Evolutionary conservation across 2,797 vertebrate species (phyloP), one percentile per base, ranked within the genome.

Genomic region (Agapornis canus): DNA sequence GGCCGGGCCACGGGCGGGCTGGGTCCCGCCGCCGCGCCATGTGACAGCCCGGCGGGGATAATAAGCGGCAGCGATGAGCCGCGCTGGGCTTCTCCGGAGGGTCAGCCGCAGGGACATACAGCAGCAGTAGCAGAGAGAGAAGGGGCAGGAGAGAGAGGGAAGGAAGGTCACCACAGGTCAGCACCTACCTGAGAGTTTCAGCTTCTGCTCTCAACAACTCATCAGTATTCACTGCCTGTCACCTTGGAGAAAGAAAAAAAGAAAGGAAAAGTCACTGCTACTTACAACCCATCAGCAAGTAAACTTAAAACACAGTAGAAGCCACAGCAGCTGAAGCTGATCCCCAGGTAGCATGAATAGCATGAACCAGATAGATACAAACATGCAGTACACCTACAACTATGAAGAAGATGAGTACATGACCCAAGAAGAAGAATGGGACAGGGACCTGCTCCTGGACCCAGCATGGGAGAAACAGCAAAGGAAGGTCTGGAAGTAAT

Each of bases 391-490:
- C 95, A 98, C 98, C 90, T 99, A 99, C 96, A 98, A 98, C 61
- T 98, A 98, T 43, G 98, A 98, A 81, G 98, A 99, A 89, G 98
- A 99, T 2, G 98, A 98, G 76, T 99, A 99, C 97, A 99, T 99
- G 99, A 94, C 98, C 42, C 99, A 99, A 98, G 99, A 99, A 96
- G 99, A 99, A 3, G 99, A 99, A 71, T 99, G 99, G 99, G 99
- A 99, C 98, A 97, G 99, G 97, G 99, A 99, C 97, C 98, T 99
- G 97, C 98, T 99, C 29, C 98, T 99, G 96, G 99, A 99, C 97
- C 99, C 99, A 4, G 99, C 99, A 88, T 99, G 99, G 99, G 99
- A 99, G 95, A 99, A 99, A 94, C 99, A 99, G 96, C 99, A 99
- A 96, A 98, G 99, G 96, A 99, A 99, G 98, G 99, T 99, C 82